These are phyloP conservation scores for Tipula vernalis DNA, from an alignment of 2,888 invertebrate genomes.

Conservation along the genomic window DNA sequence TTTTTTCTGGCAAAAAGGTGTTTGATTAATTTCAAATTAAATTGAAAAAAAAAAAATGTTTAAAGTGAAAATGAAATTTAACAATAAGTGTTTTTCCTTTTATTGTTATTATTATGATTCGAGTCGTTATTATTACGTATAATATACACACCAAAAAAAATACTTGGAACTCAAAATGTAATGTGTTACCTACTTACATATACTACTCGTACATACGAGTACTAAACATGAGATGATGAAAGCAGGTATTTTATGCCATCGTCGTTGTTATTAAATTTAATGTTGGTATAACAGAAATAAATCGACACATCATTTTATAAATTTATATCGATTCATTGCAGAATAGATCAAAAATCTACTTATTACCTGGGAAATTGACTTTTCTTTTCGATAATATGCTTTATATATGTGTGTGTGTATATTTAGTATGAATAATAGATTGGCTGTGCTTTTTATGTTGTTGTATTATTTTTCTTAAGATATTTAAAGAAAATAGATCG, in stretches of 20 bases:
- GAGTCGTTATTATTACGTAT: background rate
- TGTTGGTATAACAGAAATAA: background rate
- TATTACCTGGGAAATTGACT: constrained; percentile 4
- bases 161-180: background rate
- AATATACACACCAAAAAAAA: background rate
- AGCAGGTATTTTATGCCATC: background rate
- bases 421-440: background rate
- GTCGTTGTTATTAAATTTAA: background rate
- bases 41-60: background rate
- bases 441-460: background rate
- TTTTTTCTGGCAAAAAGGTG: background rate
- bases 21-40: background rate
- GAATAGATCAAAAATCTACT: background rate
- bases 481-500: background rate
- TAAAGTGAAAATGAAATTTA: background rate
- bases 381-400: background rate
- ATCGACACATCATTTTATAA: background rate
- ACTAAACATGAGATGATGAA: background rate
- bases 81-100: background rate
- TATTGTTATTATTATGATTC: background rate
- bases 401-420: background rate
- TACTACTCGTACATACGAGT: background rate
- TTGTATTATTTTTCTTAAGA: background rate
- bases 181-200: background rate
- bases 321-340: background rate